phyloP scores from a whole-genome alignment of 2,888 invertebrate species.

The Choristoneura rosaceana region DNA sequence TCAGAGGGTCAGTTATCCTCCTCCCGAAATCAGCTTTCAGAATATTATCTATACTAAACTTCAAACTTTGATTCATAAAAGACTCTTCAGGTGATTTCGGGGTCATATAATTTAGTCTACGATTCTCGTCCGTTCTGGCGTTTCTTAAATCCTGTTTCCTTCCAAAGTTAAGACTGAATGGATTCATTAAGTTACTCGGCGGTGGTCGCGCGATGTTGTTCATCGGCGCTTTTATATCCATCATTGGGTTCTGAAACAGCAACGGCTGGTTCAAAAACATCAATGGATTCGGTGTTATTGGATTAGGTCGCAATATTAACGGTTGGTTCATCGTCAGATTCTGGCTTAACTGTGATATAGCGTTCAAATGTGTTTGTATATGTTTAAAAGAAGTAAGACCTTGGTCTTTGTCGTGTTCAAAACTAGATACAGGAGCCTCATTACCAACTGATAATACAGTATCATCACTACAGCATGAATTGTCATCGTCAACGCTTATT shows the following conservation, averaged over 20 bases:
- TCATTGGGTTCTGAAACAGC: conserved; percentile 74
- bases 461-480: conserved; percentile 90
- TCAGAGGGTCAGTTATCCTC: conserved; percentile 88
- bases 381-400: conserved; percentile 87
- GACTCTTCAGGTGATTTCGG: conserved; percentile 76
- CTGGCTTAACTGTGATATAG: conserved; percentile 88
- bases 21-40: conserved; percentile 94
- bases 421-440: conserved; percentile 86
- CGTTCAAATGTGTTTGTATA: conserved; percentile 88
- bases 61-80: conserved; percentile 86
- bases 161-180: conserved; percentile 70
- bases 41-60: conserved; percentile 95
- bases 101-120: conserved; percentile 61
- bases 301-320: conserved; percentile 74
- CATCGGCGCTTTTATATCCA: conserved; percentile 70
- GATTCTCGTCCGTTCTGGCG: conserved; percentile 67
- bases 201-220: conserved; percentile 63
- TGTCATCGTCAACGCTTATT: conserved; percentile 83
- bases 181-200: conserved; percentile 64
- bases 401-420: conserved; percentile 63
- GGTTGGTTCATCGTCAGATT: conserved; percentile 78
- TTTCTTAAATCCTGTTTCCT: conserved; percentile 61
- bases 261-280: conserved; percentile 82
- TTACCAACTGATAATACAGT: conserved; percentile 93
- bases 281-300: conserved; percentile 79